Evolutionary conservation across 2,113 vertebrate genomes (phyloP), one percentile per base, ranked within the genome.

Genomic region (Leptosomus discolor): DNA sequence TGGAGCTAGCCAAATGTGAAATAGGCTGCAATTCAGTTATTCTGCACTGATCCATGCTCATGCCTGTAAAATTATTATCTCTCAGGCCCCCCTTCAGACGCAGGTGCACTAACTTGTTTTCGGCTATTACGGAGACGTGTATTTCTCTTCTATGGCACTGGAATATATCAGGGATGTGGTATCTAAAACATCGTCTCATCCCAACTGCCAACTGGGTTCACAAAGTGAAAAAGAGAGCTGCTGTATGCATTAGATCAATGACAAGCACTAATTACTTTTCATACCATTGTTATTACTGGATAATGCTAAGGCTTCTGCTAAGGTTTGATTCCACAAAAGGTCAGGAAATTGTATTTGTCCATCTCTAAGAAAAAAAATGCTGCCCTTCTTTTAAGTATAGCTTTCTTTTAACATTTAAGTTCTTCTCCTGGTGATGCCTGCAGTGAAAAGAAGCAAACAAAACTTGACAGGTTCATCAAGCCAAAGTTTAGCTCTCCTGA

Each of bases 41-140:
- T 74, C 73, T 69, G 46, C 50, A 68, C n/a, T 85, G 80, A 92
- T 81, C 51, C 43, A 89, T 43, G 60, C 53, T 51, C 39, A 51
- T 45, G 83, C 12, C 80, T 80, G 67, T 57, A 88, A 81, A 91
- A 96, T 65, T 45, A 60, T 27, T 74, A 68, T 37, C 36, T 84
- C 57, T 71, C 37, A 53, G 60, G 4, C 6, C 24, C 45, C 39
- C 58, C 39, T 54, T 76, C 79, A 84, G 68, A 94, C 36, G 51
- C 64, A 92, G 84, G 73, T 89, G 69, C 88, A 53, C 90, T 90
- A 84, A 89, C 69, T 75, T 81, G 39, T 81, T 92, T 92, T 83
- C 57, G 64, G 77, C 64, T 92, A 15, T 85, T 92, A 91, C 0
- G 9, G 45, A 67, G 39, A 50, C 74, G 14, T 32, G 29, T 37